phyloP scores from a whole-genome alignment of 2,888 invertebrate species.

The Andricus quercusramuli region DNA sequence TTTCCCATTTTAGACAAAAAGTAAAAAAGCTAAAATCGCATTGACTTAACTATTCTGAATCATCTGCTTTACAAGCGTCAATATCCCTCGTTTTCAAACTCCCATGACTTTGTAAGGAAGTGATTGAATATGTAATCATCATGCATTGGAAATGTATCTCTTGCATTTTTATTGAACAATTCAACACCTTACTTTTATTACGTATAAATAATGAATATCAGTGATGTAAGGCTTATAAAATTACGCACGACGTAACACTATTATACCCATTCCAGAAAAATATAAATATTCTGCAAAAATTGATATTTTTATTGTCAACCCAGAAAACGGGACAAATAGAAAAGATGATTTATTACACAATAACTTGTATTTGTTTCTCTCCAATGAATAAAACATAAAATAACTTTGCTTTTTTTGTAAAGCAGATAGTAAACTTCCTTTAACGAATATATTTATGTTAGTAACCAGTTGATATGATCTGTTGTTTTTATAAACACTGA shows the following conservation, averaged over 20 bases:
- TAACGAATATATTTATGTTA: too few species aligned
- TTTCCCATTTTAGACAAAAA: background rate
- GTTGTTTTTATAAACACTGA: too few species aligned
- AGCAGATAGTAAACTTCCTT: too few species aligned
- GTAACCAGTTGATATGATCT: too few species aligned
- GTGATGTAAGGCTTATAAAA: conserved; percentile 27
- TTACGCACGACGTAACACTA: conserved; percentile 13
- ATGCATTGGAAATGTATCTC: conserved; percentile 26
- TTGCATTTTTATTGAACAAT: background rate
- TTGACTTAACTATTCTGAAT: conserved; percentile 15
- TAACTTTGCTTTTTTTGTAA: too few species aligned
- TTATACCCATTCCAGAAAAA: conserved; percentile 11
- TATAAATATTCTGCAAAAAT: conserved; percentile 23
- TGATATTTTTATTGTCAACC: background rate
- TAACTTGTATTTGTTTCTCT: background rate
- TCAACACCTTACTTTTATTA: conserved; percentile 21
- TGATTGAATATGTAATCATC: conserved; percentile 23
- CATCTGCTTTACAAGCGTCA: background rate
- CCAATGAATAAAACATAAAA: background rate
- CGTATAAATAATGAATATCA: conserved; percentile 17
- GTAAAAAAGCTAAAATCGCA: background rate
- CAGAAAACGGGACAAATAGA: background rate
- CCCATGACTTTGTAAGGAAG: conserved; percentile 32
- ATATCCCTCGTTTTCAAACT: conserved; percentile 22
- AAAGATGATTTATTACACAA: conserved; percentile 8